Conservation (phyloP, 2,113 vertebrate genomes). For the Enhydra lutris region DNA sequence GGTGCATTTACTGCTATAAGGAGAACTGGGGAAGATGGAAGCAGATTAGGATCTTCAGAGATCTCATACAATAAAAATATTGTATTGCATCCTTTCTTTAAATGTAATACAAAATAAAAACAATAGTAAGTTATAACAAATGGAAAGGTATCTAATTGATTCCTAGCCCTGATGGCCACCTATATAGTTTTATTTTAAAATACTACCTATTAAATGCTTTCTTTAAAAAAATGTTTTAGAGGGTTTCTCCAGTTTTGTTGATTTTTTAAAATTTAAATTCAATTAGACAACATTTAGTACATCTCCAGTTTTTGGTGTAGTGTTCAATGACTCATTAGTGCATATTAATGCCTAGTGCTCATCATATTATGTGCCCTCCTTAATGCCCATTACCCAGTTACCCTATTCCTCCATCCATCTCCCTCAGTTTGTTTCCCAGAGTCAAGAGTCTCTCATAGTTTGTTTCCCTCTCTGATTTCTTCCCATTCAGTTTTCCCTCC, state of each 20-base stretch:
- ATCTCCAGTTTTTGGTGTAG: no score
- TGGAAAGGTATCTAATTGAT: background rate
- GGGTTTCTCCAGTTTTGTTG: background rate
- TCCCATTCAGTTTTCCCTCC: no score
- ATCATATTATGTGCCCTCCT: no score
- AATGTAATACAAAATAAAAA: background rate
- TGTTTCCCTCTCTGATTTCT: no score
- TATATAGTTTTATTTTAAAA: background rate
- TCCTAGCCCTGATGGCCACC: background rate
- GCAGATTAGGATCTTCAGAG: background rate
- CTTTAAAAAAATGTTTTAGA: background rate
- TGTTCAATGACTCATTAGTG: no score
- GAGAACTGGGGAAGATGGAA: background rate
- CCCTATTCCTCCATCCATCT: no score
- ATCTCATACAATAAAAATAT: background rate
- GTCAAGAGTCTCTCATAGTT: no score
- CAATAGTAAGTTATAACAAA: background rate
- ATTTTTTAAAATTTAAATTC: no score
- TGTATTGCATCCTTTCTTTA: background rate
- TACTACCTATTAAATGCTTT: background rate
- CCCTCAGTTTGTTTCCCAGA: no score
- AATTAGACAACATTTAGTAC: no score
- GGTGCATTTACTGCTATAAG: background rate
- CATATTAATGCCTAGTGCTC: no score
- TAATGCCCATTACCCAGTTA: no score